Conservation (phyloP, 2,888 invertebrate genomes). For the Stenchaetothrips biformis region DNA sequence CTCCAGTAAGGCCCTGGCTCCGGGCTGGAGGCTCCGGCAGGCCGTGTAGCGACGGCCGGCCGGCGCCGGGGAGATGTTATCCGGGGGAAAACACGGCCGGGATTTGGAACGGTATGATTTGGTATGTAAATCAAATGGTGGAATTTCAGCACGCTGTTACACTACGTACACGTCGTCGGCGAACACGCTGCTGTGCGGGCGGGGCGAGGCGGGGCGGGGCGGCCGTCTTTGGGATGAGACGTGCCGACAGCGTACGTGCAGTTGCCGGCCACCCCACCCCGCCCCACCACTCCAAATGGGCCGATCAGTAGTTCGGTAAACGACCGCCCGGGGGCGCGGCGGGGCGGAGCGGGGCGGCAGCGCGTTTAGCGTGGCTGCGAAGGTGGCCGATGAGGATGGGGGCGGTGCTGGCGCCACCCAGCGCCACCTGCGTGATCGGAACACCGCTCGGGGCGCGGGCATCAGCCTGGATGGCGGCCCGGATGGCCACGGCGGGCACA, state of each 20-base stretch:
- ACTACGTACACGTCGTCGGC: no score
- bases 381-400: no score
- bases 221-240: neutral
- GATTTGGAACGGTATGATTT: constrained; percentile 17
- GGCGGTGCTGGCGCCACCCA: neutral
- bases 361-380: neutral
- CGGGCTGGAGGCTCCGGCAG: neutral
- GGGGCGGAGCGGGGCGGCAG: neutral
- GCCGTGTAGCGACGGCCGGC: no score
- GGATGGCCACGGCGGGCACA: neutral
- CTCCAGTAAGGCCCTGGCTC: neutral
- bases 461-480: no score
- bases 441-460: neutral
- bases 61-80: constrained; percentile 6
- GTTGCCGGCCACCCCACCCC: neutral
- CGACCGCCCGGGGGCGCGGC: constrained; percentile 3
- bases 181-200: neutral
- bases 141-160: no score
- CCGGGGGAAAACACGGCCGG: constrained; percentile 6
- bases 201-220: neutral
- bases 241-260: no score
- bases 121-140: constrained; percentile 14
- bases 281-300: no score
- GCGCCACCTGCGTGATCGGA: neutral
- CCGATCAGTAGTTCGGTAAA: neutral